Base-by-base conservation (phyloP, 2,888 invertebrate genomes). In the Diplazon laetatorius region DNA sequence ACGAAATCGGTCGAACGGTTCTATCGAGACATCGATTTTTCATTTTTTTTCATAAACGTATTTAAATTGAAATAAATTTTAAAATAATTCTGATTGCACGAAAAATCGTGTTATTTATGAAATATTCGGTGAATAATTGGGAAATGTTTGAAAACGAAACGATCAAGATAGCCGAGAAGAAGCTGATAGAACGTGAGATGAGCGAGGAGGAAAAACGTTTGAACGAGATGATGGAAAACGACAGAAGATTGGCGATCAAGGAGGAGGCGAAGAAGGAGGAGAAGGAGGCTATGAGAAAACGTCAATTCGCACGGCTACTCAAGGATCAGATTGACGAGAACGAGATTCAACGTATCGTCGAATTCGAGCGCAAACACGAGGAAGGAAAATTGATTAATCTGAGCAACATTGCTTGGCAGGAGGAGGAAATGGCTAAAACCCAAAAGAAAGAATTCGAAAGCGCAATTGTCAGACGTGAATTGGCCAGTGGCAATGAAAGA, bases 181-280 rank as follows among this genome's bases (percentile, higher is more conserved):
- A 87, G 78, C 82, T 91, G 20, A 89, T 92, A 2, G 86, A 91
- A 82, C 85, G 81, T 18, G 91, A 92, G 80, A 50, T 91, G 44
- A 85, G 82, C 42, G 87, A 89, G 10, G 91, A 92, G 70, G 92
- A 92, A 35, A 87, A 89, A 65, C 93, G 93, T n/a, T 82, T 95
- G 62, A 94, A 95, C 81, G 92, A 92, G 12, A 94, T 95, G 91
- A 95, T 95, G 95, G 95, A 95, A 84, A 94, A 95, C 86, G 93
- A 94, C 83, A 92, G 95, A 0, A 91, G 92, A 79, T 91, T 92
- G 66, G 93, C 93, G 0, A 92, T 95, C 3, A 87, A 91, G 25
- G 92, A 92, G 0, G 94, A 94, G 10, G 93, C 93, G 55, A 92
- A 92, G 79, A 92, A 93, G 82, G 93, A 93, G 68, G 91, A 92